Conservation (phyloP, 2,113 vertebrate species). For the Rhagologus leucostigma region DNA sequence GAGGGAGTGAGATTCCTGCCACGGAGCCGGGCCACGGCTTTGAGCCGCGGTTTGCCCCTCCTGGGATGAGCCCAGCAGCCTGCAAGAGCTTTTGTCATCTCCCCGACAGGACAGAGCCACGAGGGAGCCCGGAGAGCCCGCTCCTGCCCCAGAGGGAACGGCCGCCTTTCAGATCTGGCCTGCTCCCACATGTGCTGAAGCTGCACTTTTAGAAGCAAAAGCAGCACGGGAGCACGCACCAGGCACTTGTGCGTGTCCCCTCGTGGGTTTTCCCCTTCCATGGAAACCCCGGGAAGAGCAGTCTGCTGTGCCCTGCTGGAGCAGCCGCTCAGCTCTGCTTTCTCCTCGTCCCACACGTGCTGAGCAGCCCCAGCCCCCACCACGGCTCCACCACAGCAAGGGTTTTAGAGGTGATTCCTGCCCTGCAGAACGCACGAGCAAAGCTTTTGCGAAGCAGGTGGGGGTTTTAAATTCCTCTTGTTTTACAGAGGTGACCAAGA, state of each 20-base stretch:
- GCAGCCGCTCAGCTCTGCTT: background rate
- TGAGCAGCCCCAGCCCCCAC: background rate
- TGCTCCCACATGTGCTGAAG: rapidly evolving
- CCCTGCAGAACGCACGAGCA: rapidly evolving
- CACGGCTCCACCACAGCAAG: rapidly evolving
- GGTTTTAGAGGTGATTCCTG: background rate
- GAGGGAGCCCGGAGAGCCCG: background rate
- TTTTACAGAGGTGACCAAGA: background rate
- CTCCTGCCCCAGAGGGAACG: background rate
- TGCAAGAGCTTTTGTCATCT: background rate
- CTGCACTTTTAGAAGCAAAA: background rate
- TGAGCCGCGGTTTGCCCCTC: background rate
- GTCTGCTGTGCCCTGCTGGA: background rate
- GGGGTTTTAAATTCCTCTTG: background rate
- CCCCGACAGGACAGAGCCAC: background rate
- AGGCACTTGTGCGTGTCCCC: rapidly evolving
- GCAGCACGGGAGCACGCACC: rapidly evolving
- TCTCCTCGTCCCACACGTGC: background rate
- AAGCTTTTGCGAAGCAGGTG: background rate
- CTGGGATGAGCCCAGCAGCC: background rate
- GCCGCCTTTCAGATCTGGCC: background rate
- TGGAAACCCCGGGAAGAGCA: background rate
- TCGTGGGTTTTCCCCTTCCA: background rate
- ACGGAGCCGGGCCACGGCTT: rapidly evolving
- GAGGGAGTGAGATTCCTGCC: background rate